Evolutionary conservation across 2,797 vertebrate species (phyloP).

Genomic region (Pterois miles): DNA sequence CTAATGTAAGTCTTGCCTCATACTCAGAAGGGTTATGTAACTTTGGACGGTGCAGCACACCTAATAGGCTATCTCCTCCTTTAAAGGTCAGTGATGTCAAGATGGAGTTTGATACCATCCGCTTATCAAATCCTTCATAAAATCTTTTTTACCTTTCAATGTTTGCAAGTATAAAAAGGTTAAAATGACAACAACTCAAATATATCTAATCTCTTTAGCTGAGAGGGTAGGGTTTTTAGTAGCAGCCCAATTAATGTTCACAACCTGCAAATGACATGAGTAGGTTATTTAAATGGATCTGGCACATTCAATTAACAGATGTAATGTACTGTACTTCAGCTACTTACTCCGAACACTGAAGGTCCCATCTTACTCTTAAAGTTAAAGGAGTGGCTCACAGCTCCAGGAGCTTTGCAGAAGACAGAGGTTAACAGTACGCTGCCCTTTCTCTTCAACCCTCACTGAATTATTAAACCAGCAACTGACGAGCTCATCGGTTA

Average conservation of each 20-base stretch:
- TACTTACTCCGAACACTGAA: neutral
- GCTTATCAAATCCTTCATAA: neutral
- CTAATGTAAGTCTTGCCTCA: neutral
- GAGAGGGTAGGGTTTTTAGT: neutral
- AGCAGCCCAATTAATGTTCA: neutral
- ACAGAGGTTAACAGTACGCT: slow-evolving; percentile 26
- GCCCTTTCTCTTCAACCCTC: neutral
- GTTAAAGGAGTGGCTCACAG: slow-evolving; percentile 2
- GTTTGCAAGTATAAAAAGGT: neutral
- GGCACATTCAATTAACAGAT: neutral
- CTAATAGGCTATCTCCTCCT: neutral
- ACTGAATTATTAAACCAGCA: slow-evolving; percentile 42
- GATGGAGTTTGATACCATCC: neutral
- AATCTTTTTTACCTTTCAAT: neutral
- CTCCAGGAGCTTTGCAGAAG: slow-evolving; percentile 11
- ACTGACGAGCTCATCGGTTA: slow-evolving; percentile 21
- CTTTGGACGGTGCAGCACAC: neutral
- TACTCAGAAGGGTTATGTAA: neutral
- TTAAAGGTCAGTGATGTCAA: neutral
- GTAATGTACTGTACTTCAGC: neutral
- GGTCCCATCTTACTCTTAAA: neutral
- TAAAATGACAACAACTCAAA: neutral
- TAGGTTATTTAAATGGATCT: neutral
- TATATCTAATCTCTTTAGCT: neutral
- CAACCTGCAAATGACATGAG: neutral